Evolutionary conservation across 1,140 invertebrate genomes (phyloP).

Genomic region (Sipha flava): DNA sequence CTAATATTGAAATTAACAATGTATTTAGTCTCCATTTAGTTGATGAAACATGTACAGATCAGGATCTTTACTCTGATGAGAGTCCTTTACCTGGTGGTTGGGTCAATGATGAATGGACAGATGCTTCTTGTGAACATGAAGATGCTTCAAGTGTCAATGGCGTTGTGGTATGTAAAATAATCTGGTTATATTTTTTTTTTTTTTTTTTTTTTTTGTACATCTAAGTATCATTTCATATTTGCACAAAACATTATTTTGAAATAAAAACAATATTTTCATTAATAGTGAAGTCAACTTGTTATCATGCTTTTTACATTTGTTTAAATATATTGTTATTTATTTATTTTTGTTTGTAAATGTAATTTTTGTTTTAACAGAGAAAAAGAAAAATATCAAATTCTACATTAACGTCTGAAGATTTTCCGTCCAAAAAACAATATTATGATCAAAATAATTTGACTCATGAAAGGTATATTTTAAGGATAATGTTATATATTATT

Average conservation of each 20-base stretch:
- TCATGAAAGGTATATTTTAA: conserved; percentile 18
- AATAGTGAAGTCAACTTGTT: background rate
- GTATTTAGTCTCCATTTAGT: background rate
- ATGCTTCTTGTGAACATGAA: conserved; percentile 10
- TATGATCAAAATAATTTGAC: conserved; percentile 31
- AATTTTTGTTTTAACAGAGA: background rate
- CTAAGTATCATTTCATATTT: background rate
- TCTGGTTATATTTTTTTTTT: too few species aligned
- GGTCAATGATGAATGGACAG: conserved; percentile 17
- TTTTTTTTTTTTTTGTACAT: background rate
- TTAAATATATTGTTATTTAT: background rate
- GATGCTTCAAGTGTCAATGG: background rate
- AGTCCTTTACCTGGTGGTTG: conserved; percentile 12
- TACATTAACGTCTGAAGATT: conserved; percentile 23
- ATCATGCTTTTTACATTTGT: too few species aligned
- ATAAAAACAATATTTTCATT: background rate
- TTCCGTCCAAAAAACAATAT: conserved; percentile 32
- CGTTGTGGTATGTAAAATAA: background rate
- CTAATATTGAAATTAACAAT: background rate
- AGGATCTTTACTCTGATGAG: conserved; percentile 12
- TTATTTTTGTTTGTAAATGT: background rate
- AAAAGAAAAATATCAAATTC: conserved; percentile 31
- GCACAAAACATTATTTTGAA: background rate
- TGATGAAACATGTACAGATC: conserved; percentile 18
- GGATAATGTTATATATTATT: too few species aligned